Percentiles rank a stretch among this genome's conserved stretches.
Conservation (phyloP, 2,888 invertebrate species). For the Caenorhabditis parvicauda region DNA sequence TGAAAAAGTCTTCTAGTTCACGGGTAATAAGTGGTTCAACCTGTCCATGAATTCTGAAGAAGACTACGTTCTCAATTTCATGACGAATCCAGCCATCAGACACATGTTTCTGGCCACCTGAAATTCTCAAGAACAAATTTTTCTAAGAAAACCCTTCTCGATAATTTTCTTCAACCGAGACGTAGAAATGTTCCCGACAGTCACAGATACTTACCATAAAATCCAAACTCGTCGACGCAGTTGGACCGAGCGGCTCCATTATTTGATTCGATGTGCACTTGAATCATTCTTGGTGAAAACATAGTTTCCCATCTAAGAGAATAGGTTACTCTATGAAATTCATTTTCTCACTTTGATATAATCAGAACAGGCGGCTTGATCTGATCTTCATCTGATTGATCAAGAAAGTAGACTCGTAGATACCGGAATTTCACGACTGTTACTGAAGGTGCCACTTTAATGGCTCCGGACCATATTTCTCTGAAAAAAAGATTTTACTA, state of each 20-base stretch:
- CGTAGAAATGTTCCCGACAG: too few relatives aligned
- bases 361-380: conserved; percentile 12
- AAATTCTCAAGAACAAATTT: conserved; percentile 3
- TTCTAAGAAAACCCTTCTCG: conserved; percentile 1
- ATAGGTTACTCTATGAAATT: background rate
- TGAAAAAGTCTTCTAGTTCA: background rate
- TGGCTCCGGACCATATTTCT: conserved; percentile 10
- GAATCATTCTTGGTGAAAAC: conserved; percentile 19
- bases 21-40: background rate
- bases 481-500: conserved; percentile 6
- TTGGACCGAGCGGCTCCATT: conserved; percentile 17
- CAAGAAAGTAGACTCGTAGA: conserved; percentile 13
- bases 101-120: conserved; percentile 35
- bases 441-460: conserved; percentile 5
- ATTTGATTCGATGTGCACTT: conserved; percentile 14
- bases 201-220: conserved; percentile 21
- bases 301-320: conserved; percentile 33
- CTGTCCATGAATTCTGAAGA: conserved; percentile 45
- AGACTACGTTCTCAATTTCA: conserved; percentile 33
- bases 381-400: conserved; percentile 16
- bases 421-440: conserved; percentile 21
- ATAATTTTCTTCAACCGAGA: background rate
- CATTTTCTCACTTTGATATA: conserved; percentile 16
- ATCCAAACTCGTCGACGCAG: conserved; percentile 30
- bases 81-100: conserved; percentile 44